phyloP scores from a whole-genome alignment of 2,797 vertebrate species.

The Cynodonichthys magdalenae region DNA sequence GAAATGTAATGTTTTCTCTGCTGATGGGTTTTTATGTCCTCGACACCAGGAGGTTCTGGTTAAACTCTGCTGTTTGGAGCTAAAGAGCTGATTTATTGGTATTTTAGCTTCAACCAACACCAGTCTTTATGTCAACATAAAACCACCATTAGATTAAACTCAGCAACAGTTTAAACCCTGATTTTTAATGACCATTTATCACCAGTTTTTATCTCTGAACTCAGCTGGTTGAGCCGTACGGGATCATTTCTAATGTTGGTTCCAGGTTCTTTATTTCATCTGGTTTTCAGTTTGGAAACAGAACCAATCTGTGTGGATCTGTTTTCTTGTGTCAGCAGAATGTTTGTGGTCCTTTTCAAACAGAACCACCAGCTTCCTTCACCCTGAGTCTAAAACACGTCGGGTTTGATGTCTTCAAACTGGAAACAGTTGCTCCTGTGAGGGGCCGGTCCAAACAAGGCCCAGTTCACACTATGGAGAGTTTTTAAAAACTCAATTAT shows the following conservation, averaged over 20 bases:
- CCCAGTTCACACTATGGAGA: too few relatives aligned
- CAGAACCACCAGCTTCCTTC: too few relatives aligned
- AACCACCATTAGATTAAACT: background rate
- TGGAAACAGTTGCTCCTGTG: too few relatives aligned
- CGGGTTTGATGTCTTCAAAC: too few relatives aligned
- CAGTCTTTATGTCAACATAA: background rate
- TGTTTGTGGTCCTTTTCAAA: too few relatives aligned
- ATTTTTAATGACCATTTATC: background rate
- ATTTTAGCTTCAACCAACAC: background rate
- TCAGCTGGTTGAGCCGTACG: background rate
- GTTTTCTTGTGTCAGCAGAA: too few relatives aligned
- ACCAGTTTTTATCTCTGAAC: too few relatives aligned
- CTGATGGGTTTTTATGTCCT: slow-evolving; percentile 22
- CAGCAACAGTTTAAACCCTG: background rate
- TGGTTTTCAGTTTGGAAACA: too few relatives aligned
- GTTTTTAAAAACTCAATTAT: too few relatives aligned
- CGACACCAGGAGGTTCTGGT: slow-evolving; percentile 24
- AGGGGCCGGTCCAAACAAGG: too few relatives aligned
- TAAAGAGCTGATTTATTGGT: background rate
- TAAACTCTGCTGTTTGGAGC: slow-evolving; percentile 22
- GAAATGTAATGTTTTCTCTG: slow-evolving; percentile 31
- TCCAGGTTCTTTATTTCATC: background rate
- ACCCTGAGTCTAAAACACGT: too few relatives aligned
- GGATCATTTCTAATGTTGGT: background rate
- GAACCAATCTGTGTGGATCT: too few relatives aligned